phyloP scores from a whole-genome alignment of 2,888 invertebrate species.

The Anthrax anthrax region DNA sequence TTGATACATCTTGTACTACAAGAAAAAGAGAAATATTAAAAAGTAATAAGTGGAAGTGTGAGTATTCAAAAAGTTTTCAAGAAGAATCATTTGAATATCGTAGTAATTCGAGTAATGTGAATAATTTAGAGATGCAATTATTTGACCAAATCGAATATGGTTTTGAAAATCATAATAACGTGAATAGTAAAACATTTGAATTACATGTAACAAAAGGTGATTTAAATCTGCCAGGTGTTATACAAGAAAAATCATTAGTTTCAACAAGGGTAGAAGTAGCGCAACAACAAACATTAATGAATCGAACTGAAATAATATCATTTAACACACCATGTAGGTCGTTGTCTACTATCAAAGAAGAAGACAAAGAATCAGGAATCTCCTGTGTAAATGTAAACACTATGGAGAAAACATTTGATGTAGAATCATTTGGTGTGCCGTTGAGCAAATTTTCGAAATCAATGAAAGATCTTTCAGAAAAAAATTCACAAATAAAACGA shows the following conservation, averaged over 20 bases:
- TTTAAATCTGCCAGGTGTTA: not conserved
- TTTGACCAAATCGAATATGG: slow-evolving; percentile 8
- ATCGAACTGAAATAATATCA: slow-evolving; percentile 18
- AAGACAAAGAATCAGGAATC: slow-evolving; percentile 14
- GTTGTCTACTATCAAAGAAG: slow-evolving; percentile 26
- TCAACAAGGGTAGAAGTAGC: not conserved
- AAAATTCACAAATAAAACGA: slow-evolving; percentile 14
- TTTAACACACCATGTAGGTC: slow-evolving; percentile 17
- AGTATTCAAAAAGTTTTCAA: no score
- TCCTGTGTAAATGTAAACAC: not conserved
- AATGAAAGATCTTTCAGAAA: slow-evolving; percentile 26
- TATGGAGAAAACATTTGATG: slow-evolving; percentile 7
- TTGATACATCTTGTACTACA: no score
- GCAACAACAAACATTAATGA: not conserved
- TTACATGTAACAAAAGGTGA: slow-evolving; percentile 13
- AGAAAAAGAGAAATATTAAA: no score
- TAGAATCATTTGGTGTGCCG: slow-evolving; percentile 15
- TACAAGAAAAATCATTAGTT: not conserved
- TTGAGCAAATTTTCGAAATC: slow-evolving; percentile 30
- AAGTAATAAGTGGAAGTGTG: no score
- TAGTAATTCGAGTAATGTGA: not conserved
- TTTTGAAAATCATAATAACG: slow-evolving; percentile 2
- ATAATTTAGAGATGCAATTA: slow-evolving; percentile 5
- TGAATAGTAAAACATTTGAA: slow-evolving; percentile 27
- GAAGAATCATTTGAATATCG: no score